Evolutionary conservation across 2,113 vertebrate species (phyloP).

Genomic region (Chamaea fasciata): DNA sequence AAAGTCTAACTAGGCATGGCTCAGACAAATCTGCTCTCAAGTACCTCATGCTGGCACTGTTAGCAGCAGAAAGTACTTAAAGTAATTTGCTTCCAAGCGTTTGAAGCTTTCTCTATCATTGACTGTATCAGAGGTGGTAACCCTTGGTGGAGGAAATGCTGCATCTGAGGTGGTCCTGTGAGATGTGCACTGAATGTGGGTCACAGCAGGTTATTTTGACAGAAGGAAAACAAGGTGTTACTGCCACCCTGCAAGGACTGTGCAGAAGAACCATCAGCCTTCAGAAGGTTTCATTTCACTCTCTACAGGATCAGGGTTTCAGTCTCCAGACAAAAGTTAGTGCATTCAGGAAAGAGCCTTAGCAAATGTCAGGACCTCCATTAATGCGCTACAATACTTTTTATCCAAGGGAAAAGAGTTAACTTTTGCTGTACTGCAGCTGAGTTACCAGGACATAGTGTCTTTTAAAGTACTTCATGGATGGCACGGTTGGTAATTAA

Average conservation of each 20-base stretch:
- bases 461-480: background rate
- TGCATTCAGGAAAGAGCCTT: background rate
- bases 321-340: background rate
- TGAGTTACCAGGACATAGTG: background rate
- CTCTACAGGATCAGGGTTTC: background rate
- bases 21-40: background rate
- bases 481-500: fast-evolving
- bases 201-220: background rate
- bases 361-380: background rate
- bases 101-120: background rate
- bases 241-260: background rate
- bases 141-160: background rate
- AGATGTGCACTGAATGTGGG: background rate
- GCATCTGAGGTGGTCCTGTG: background rate
- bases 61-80: constrained; percentile 1
- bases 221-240: background rate
- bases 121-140: background rate
- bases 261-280: background rate
- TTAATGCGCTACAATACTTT: background rate
- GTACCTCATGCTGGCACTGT: background rate
- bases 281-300: background rate
- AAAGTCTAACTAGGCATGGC: background rate
- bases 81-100: background rate
- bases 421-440: background rate
- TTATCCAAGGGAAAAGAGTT: background rate